Percentiles rank a stretch among this genome's conserved stretches.
These are phyloP conservation scores for Neodontobutis hainanensis DNA, from an alignment of 2,113 vertebrate species.

Conservation along the genomic window DNA sequence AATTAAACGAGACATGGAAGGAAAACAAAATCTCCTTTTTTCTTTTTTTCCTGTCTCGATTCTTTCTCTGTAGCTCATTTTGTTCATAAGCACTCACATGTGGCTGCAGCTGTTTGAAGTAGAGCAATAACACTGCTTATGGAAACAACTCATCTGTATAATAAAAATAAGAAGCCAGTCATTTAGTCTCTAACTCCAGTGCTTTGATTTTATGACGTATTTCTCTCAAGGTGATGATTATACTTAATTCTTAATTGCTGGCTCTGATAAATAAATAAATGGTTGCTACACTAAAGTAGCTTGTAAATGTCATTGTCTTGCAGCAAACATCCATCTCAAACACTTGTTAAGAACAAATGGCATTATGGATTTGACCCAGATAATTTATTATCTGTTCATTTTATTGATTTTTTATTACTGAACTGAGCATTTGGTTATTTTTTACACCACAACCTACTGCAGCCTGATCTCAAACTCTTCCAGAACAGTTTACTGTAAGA, in stretches of 20 bases:
- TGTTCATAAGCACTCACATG: conserved; percentile 51
- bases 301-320: no score
- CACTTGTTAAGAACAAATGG: no score
- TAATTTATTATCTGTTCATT: not conserved
- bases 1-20: conserved; percentile 51
- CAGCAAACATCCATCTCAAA: no score
- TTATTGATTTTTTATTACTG: not conserved
- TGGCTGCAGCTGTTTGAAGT: conserved; percentile 42
- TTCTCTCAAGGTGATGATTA: no score
- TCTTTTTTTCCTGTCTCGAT: conserved; percentile 16
- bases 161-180: conserved; percentile 3
- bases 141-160: conserved; percentile 23
- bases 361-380: no score
- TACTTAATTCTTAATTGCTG: no score
- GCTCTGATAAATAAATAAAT: no score
- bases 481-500: not conserved
- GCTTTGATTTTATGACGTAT: not conserved
- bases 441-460: conserved; percentile 2
- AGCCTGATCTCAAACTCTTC: conserved; percentile 19
- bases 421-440: not conserved
- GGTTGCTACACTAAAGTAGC: no score
- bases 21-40: conserved; percentile 49
- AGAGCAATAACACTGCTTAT: not conserved
- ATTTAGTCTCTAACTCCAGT: conserved; percentile 1
- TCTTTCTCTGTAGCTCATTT: not conserved